Evolutionary conservation across 37 sponge, comb jelly and placozoan species (phyloP).

Genomic region (Eunapius fragilis): DNA sequence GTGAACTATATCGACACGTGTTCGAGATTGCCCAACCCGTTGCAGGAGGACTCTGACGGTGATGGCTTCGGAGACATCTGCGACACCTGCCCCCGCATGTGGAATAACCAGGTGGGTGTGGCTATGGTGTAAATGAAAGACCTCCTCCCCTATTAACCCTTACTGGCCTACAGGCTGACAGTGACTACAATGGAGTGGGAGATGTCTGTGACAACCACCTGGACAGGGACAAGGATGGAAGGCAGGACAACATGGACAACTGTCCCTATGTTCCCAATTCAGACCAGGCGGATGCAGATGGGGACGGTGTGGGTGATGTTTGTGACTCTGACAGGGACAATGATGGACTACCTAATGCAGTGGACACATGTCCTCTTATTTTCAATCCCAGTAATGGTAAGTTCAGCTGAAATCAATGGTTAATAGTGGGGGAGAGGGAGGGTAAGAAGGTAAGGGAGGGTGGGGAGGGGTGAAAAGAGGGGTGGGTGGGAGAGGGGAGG

Average conservation of each 20-base stretch:
- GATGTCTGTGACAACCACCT: slow-evolving; percentile 79
- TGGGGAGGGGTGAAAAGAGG: too few relatives aligned
- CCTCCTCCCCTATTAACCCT: neutral
- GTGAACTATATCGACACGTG: too few relatives aligned
- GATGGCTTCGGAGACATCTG: too few relatives aligned
- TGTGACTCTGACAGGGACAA: slow-evolving; percentile 92
- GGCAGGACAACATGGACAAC: slow-evolving; percentile 82
- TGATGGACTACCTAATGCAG: slow-evolving; percentile 71
- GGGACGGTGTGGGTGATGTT: slow-evolving; percentile 71
- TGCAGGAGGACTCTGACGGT: too few relatives aligned
- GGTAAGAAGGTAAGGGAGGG: too few relatives aligned
- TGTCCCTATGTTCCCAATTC: slow-evolving; percentile 72
- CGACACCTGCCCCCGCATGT: too few relatives aligned
- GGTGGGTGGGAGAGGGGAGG: too few relatives aligned
- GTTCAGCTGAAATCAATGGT: too few relatives aligned
- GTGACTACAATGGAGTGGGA: slow-evolving; percentile 82
- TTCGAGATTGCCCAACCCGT: too few relatives aligned
- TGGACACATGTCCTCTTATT: slow-evolving; percentile 86
- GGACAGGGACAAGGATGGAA: slow-evolving; percentile 85
- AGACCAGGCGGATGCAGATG: slow-evolving; percentile 81
- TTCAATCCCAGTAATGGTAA: slow-evolving; percentile 53
- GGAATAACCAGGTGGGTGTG: slow-evolving; percentile 69
- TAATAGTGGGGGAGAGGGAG: too few relatives aligned
- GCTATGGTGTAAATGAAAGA: neutral
- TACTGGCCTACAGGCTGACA: slow-evolving; percentile 64